Evolutionary conservation across 2,113 vertebrate genomes (phyloP).

Genomic region (Cyanistes caeruleus): DNA sequence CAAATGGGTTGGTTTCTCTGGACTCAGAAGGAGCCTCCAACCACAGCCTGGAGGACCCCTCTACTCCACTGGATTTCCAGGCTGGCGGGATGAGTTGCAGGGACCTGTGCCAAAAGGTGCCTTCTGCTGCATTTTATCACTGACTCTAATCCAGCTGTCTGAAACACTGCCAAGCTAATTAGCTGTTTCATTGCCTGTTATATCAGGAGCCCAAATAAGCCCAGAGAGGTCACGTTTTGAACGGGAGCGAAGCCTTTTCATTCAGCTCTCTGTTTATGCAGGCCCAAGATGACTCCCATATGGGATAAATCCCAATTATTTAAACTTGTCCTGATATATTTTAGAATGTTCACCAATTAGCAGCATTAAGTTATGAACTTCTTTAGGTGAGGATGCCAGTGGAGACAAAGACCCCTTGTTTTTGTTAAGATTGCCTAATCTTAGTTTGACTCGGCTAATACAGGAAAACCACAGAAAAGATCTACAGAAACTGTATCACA

Average conservation of each 20-base stretch:
- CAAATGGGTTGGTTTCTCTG: neutral
- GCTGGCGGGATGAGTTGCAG: conserved; percentile 61
- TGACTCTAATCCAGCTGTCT: conserved; percentile 68
- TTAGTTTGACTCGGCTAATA: neutral
- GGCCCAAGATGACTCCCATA: neutral
- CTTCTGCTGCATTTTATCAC: conserved; percentile 72
- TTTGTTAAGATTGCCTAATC: neutral
- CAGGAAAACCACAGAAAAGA: neutral
- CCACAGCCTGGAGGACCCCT: conserved; percentile 38
- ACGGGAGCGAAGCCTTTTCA: neutral
- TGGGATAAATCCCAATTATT: conserved; percentile 31
- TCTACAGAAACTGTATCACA: neutral
- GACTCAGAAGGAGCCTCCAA: conserved; percentile 39
- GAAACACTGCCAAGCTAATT: conserved; percentile 77
- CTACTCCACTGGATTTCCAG: conserved; percentile 51
- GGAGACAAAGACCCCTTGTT: neutral
- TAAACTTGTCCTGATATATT: conserved; percentile 23
- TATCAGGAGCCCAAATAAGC: conserved; percentile 60
- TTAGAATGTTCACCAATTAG: conserved; percentile 30
- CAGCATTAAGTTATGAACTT: conserved; percentile 12
- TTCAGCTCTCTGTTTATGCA: neutral
- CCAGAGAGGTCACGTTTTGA: conserved; percentile 56
- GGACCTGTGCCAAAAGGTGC: conserved; percentile 63
- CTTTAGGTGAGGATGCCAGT: neutral
- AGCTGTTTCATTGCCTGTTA: conserved; percentile 70